Percentiles rank a stretch among this genome's conserved stretches.
These are phyloP conservation scores for Belgica antarctica DNA, from an alignment of 2,888 invertebrate genomes.

Conservation along the genomic window DNA sequence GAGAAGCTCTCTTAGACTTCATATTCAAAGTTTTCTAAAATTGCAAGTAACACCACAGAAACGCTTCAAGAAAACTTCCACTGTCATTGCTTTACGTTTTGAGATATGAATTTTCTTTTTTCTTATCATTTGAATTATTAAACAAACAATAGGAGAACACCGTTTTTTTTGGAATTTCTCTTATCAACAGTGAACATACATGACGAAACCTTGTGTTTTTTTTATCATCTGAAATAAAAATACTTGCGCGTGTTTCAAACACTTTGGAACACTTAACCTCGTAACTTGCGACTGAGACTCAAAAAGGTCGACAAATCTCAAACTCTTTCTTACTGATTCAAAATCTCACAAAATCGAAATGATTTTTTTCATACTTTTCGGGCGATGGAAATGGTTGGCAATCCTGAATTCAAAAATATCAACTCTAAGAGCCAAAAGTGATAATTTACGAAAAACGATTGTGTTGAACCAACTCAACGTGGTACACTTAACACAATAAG, in stretches of 20 bases:
- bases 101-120: not conserved
- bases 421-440: not conserved
- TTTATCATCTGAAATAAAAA: slow-evolving; percentile 29
- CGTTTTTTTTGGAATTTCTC: slow-evolving; percentile 5
- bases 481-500: not conserved
- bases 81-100: slow-evolving; percentile 14
- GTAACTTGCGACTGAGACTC: not conserved
- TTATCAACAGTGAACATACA: not conserved
- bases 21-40: not conserved
- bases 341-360: too few species aligned
- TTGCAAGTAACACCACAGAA: not conserved
- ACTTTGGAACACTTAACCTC: not conserved
- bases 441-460: slow-evolving; percentile 27
- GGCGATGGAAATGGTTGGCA: not conserved
- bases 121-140: slow-evolving; percentile 21
- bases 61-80: not conserved
- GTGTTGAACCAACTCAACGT: not conserved
- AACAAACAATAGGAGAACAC: slow-evolving; percentile 19
- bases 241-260: slow-evolving; percentile 2
- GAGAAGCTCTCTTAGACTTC: slow-evolving; percentile 38
- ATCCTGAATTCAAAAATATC: not conserved
- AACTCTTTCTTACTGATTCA: slow-evolving; percentile 1
- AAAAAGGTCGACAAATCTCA: not conserved
- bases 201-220: slow-evolving; percentile 8
- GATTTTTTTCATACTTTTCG: not conserved